Evolutionary conservation across 2,888 invertebrate species (phyloP).

Genomic region (Patella depressa): DNA sequence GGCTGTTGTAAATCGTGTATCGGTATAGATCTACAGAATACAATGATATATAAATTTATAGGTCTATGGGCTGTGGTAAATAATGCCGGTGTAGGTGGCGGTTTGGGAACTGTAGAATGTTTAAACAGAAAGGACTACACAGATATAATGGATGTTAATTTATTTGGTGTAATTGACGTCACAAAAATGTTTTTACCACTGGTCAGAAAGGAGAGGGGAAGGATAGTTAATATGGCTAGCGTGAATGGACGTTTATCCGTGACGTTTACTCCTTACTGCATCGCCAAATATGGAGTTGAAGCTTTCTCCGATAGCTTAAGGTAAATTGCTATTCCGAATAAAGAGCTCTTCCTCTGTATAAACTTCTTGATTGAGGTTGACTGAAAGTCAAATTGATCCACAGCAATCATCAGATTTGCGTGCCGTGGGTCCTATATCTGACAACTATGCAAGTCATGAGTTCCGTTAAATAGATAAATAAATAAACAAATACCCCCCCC

Average conservation of each 20-base stretch:
- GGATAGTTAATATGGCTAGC: slow-evolving; percentile 59
- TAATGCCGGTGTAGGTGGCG: slow-evolving; percentile 60
- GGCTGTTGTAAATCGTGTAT: too few species aligned
- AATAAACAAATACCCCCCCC: too few species aligned
- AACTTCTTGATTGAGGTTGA: too few species aligned
- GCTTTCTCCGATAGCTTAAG: slow-evolving; percentile 57
- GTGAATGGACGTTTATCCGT: slow-evolving; percentile 48
- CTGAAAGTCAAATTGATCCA: too few species aligned
- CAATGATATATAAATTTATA: slow-evolving; percentile 22
- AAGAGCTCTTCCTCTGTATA: too few species aligned
- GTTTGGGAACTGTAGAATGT: slow-evolving; percentile 64
- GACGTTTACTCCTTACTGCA: slow-evolving; percentile 46
- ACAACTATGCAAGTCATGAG: too few species aligned
- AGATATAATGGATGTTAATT: slow-evolving; percentile 56
- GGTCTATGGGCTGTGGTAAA: slow-evolving; percentile 65
- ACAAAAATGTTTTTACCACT: slow-evolving; percentile 54
- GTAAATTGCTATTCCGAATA: slow-evolving; percentile 31
- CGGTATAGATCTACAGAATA: neutral
- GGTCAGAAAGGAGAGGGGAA: slow-evolving; percentile 48
- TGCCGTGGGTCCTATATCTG: too few species aligned
- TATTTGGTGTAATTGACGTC: slow-evolving; percentile 65
- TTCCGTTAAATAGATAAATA: too few species aligned
- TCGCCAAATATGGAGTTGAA: slow-evolving; percentile 61
- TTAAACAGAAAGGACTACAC: slow-evolving; percentile 62
- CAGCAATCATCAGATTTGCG: too few species aligned